phyloP scores from a whole-genome alignment of 2,888 invertebrate genomes.

The Abrostola triplasia region DNA sequence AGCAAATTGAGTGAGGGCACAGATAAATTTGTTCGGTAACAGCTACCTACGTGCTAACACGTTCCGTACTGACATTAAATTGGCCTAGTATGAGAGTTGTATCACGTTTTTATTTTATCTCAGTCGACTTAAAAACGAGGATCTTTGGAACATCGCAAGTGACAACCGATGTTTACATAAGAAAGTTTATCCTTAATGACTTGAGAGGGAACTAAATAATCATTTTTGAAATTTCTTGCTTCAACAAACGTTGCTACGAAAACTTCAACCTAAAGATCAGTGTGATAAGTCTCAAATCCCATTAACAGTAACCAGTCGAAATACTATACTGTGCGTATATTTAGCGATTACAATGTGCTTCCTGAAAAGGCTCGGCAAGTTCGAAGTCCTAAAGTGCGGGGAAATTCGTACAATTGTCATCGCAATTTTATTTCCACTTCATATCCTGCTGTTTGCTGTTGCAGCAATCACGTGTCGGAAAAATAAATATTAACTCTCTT shows the following conservation, averaged over 20 bases:
- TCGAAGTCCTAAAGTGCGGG: conserved; percentile 36
- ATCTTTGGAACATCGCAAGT: conserved; percentile 2
- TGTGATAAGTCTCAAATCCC: neutral
- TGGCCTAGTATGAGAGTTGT: conserved; percentile 58
- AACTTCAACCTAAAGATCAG: neutral
- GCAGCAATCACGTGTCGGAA: conserved; percentile 39
- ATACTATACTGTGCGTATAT: neutral
- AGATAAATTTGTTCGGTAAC: conserved; percentile 78
- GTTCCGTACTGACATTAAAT: conserved; percentile 65
- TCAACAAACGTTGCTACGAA: neutral
- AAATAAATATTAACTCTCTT: conserved; percentile 47
- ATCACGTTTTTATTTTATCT: conserved; percentile 56
- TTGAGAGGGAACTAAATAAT: neutral
- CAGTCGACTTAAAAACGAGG: conserved; percentile 27
- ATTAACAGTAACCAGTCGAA: neutral
- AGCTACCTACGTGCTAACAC: conserved; percentile 72
- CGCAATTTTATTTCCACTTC: conserved; percentile 57
- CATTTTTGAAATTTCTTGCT: neutral
- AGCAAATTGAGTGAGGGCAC: conserved; percentile 72
- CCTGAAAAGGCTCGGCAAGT: conserved; percentile 34
- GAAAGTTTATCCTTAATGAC: conserved; percentile 2
- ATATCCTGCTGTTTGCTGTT: conserved; percentile 49
- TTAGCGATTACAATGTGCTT: conserved; percentile 23
- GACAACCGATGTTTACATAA: conserved; percentile 1
- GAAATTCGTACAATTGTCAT: conserved; percentile 53